Evolutionary conservation across 2,113 vertebrate genomes (phyloP).

Genomic region (Erythrolamprus reginae): DNA sequence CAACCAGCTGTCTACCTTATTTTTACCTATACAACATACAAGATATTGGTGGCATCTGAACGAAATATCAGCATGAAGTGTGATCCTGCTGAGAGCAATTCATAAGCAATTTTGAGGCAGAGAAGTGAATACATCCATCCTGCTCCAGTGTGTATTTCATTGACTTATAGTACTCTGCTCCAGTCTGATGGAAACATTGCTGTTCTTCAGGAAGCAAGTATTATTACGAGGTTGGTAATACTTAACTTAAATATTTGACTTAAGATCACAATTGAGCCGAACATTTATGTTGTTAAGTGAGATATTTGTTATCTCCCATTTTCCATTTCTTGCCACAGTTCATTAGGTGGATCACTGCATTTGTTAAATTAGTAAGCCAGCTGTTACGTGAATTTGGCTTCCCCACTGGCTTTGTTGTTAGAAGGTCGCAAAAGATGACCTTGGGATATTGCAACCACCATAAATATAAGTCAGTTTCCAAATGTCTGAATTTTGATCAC

Average conservation of each 20-base stretch:
- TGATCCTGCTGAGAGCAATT: neutral
- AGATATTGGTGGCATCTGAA: rapidly evolving
- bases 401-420: too few species aligned
- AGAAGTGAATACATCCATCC: neutral
- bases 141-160: neutral
- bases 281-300: neutral
- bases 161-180: neutral
- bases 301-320: neutral
- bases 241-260: too few species aligned
- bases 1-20: neutral
- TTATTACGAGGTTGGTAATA: neutral
- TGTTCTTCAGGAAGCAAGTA: neutral
- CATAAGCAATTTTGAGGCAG: neutral
- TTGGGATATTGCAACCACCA: neutral
- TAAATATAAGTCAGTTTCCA: neutral
- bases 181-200: neutral
- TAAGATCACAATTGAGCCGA: neutral
- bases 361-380: neutral
- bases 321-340: neutral
- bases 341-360: neutral
- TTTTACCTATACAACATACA: neutral
- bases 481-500: neutral
- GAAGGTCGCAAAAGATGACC: neutral
- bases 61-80: neutral
- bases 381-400: neutral